phyloP scores from a whole-genome alignment of 2,113 vertebrate genomes.

The Chamaetylas fuelleborni region DNA sequence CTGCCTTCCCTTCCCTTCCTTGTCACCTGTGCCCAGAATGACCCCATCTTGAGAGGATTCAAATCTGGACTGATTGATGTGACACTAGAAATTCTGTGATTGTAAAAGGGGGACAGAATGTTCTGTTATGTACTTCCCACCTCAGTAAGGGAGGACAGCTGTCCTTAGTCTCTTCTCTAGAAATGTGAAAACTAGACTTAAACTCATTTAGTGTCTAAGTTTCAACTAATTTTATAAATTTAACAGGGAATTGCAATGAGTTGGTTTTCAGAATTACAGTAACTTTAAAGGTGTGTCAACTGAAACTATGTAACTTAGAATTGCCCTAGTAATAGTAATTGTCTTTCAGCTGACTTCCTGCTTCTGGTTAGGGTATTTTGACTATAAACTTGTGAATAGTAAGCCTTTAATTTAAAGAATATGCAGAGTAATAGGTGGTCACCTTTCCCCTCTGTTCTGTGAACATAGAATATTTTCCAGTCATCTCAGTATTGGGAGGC shows the following conservation, averaged over 20 bases:
- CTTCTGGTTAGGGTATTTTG: neutral
- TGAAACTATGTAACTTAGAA: neutral
- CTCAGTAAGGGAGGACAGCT: neutral
- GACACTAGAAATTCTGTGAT: neutral
- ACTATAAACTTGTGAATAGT: neutral
- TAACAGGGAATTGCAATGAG: neutral
- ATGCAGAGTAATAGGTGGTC: neutral
- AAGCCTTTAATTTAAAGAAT: neutral
- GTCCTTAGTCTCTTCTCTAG: neutral
- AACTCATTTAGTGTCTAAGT: neutral
- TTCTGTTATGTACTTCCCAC: fast-evolving
- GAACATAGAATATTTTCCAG: neutral
- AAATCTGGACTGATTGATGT: neutral
- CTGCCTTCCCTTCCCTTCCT: neutral
- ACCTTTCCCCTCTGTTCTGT: neutral
- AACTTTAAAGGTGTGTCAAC: neutral
- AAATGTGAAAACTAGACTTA: neutral
- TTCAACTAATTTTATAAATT: neutral
- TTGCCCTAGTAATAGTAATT: neutral
- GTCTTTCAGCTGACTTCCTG: neutral
- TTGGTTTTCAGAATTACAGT: neutral
- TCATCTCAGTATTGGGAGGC: neutral
- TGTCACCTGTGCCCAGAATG: neutral
- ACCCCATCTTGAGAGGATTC: neutral
- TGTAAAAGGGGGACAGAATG: neutral